Evolutionary conservation across 2,113 vertebrate genomes (phyloP).

Genomic region (Colinus virginianus): DNA sequence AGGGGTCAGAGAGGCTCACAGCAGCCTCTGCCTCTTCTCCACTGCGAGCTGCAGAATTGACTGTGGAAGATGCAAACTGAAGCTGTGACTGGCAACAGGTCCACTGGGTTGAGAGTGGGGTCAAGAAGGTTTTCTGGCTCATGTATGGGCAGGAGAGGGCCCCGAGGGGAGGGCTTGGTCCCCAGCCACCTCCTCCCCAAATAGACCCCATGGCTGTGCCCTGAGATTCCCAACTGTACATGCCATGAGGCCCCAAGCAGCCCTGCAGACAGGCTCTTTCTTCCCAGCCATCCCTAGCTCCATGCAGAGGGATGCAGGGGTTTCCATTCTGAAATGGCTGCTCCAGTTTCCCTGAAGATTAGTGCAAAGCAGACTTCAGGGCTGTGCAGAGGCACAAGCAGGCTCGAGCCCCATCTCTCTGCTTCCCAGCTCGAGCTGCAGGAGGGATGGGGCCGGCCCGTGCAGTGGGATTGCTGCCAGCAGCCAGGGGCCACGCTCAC

Average conservation of each 20-base stretch:
- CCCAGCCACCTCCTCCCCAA: neutral
- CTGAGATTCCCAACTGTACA: neutral
- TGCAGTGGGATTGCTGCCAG: neutral
- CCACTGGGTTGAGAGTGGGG: neutral
- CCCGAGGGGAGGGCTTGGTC: neutral
- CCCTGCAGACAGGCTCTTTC: fast-evolving
- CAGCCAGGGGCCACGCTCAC: neutral
- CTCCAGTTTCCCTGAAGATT: neutral
- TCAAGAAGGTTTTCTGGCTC: neutral
- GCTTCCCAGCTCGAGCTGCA: neutral
- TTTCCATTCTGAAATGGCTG: neutral
- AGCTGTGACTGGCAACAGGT: neutral
- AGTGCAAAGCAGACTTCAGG: neutral
- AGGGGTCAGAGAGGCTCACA: neutral
- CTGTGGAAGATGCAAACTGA: neutral
- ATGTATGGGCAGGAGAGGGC: neutral
- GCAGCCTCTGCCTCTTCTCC: neutral
- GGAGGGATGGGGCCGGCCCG: neutral
- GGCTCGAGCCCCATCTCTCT: neutral
- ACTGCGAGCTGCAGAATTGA: neutral
- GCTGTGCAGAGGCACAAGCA: neutral
- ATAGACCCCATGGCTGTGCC: neutral
- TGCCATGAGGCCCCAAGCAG: neutral
- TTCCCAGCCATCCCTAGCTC: neutral
- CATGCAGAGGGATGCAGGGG: neutral